Base-by-base conservation (phyloP, 2,797 vertebrate species). In the Gymnoscopelus microlampas region DNA sequence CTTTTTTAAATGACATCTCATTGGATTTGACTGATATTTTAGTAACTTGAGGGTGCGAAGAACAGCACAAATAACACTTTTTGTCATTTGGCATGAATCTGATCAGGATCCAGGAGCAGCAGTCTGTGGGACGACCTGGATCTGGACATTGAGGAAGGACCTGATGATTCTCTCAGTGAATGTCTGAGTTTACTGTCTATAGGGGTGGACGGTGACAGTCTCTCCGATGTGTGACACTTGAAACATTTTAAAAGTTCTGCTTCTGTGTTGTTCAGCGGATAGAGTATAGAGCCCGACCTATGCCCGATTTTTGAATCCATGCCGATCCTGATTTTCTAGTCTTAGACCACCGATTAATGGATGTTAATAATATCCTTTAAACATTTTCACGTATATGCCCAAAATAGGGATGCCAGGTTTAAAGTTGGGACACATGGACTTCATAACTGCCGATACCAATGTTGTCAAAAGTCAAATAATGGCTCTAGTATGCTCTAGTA, bases 131-230 rank as follows among this genome's bases (percentile, higher is more conserved):
- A 74, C 5, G 60, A 68, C 15, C 12, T 13, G 50, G 68, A 66
- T 32, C 58, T 66, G 0, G 71, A 74, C 13, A 66, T 68, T 15
- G 71, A 84, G 0, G 78, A 57, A 3, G 26, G 48, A 10, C 62
- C 54, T 11, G 66, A 77, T 0, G 77, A 85, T 23, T 76, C 66
- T 29, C 66, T 89, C 61, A 80, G 74, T 19, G 78, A 77, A 32
- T 68, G 56, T 39, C 15, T 86, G 32, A 86, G 74, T 35, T 82
- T 66, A 0, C 67, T 85, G 14, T 91, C 78, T 51, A 0, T 85
- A 1, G 65, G 13, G 26, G 66, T 74, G 1, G 62, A 77, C 0
- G 44, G 77, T 0, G 68, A 77, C 51, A n/a, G 12, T 0, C 26
- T 69, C 32, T 70, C 64, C 15, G 47, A 79, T 53, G 64, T 63